Conservation (phyloP, 2,113 vertebrate genomes). For the Crotalus tigris region DNA sequence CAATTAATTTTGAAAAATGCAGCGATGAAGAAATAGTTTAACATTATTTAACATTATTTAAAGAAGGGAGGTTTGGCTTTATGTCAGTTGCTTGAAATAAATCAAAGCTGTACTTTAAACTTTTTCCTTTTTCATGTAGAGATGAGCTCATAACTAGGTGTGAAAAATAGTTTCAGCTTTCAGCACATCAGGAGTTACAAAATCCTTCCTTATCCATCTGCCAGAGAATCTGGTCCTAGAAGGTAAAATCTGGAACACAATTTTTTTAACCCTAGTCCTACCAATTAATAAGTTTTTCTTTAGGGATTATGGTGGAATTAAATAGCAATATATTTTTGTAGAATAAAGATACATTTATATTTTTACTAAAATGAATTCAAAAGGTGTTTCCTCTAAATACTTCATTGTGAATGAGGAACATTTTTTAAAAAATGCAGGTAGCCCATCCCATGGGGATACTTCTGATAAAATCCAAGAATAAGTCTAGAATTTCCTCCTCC, state of each 20-base stretch:
- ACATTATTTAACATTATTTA: neutral
- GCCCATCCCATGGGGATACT: neutral
- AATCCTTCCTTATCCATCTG: slow-evolving; percentile 19
- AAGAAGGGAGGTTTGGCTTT: neutral
- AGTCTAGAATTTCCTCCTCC: neutral
- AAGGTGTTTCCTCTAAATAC: slow-evolving; percentile 12
- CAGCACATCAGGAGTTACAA: neutral
- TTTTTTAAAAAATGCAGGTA: neutral
- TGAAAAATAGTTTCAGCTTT: slow-evolving; percentile 44
- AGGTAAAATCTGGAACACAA: slow-evolving; percentile 17
- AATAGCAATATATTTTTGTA: slow-evolving; percentile 47
- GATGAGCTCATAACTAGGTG: slow-evolving; percentile 36
- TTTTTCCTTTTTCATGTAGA: neutral
- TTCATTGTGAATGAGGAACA: slow-evolving; percentile 9
- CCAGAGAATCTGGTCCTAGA: slow-evolving; percentile 37
- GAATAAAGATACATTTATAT: slow-evolving; percentile 21
- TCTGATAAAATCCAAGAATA: neutral
- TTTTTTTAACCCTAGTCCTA: slow-evolving; percentile 36
- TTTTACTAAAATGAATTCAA: slow-evolving; percentile 37
- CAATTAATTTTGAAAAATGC: neutral
- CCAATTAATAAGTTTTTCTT: slow-evolving; percentile 44
- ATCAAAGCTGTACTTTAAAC: neutral
- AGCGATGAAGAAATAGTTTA: neutral
- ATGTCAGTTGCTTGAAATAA: slow-evolving; percentile 26
- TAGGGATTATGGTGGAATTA: slow-evolving; percentile 32